Evolutionary conservation across 2,888 invertebrate genomes (phyloP).

Genomic region (Lithodes maja): DNA sequence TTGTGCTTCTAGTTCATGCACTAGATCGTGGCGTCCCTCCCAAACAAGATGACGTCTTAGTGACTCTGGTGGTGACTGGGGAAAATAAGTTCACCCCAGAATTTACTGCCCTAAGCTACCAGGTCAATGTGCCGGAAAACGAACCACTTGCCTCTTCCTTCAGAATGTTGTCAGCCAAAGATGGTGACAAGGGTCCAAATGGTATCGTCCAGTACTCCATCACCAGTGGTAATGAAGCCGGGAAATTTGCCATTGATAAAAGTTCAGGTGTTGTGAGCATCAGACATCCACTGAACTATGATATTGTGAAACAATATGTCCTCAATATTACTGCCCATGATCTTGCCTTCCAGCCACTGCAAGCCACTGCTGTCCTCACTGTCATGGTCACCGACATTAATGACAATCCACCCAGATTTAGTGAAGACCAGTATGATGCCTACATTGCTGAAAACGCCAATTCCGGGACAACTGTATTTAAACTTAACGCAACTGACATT

Average conservation of each 20-base stretch:
- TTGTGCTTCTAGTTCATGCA: conserved; percentile 83
- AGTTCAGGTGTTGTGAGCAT: conserved; percentile 87
- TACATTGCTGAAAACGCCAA: conserved; percentile 89
- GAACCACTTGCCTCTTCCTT: conserved; percentile 90
- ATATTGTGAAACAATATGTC: conserved; percentile 87
- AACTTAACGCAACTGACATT: conserved; percentile 85
- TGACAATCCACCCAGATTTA: conserved; percentile 92
- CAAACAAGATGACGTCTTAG: conserved; percentile 84
- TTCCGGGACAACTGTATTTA: conserved; percentile 83
- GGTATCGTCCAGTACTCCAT: conserved; percentile 90
- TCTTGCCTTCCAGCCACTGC: conserved; percentile 86
- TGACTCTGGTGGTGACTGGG: conserved; percentile 87
- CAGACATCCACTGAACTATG: conserved; percentile 88
- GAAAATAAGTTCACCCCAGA: conserved; percentile 87
- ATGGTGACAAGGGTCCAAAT: conserved; percentile 91
- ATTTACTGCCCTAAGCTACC: conserved; percentile 87
- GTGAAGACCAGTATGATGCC: conserved; percentile 84
- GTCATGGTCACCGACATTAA: conserved; percentile 94
- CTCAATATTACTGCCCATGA: conserved; percentile 92
- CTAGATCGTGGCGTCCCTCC: conserved; percentile 92
- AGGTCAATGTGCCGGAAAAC: conserved; percentile 94
- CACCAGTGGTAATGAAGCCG: conserved; percentile 83
- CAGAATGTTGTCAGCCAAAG: conserved; percentile 87
- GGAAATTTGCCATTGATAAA: conserved; percentile 86
- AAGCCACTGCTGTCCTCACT: conserved; percentile 86